These are phyloP conservation scores for Ctenosaura bakeri DNA, from an alignment of 2,797 vertebrate genomes.

Conservation along the genomic window DNA sequence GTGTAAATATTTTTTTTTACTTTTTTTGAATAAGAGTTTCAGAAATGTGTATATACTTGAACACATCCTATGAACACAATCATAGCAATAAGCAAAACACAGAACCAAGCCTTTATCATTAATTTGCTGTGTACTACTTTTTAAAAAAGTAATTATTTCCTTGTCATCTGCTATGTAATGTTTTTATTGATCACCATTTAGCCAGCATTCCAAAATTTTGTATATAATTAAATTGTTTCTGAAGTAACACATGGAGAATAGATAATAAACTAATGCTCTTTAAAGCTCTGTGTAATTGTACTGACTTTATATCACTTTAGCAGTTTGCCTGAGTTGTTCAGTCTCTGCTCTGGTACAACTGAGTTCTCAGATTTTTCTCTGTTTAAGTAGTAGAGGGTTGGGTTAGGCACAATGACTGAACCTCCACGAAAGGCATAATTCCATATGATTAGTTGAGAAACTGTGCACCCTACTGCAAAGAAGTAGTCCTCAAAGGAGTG, in stretches of 20 bases:
- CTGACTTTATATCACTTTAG: constrained; percentile 57
- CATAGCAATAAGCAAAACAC: constrained; percentile 91
- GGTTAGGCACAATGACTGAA: background rate
- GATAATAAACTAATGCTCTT: constrained; percentile 94
- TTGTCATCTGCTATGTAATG: constrained; percentile 84
- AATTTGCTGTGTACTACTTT: constrained; percentile 85
- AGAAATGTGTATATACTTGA: constrained; percentile 90
- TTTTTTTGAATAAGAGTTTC: constrained; percentile 80
- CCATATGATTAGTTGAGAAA: background rate
- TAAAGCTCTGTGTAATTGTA: constrained; percentile 76
- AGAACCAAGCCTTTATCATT: constrained; percentile 83
- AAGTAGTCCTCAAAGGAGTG: background rate
- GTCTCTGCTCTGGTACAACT: constrained; percentile 11
- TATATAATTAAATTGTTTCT: constrained; percentile 93
- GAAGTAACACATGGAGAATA: constrained; percentile 91
- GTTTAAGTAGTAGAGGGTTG: background rate
- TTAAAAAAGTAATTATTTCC: constrained; percentile 79
- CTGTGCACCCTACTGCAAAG: background rate
- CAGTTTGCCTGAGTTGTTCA: constrained; percentile 20
- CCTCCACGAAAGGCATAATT: background rate
- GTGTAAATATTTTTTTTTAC: constrained; percentile 85
- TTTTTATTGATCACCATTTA: constrained; percentile 88
- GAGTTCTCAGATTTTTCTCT: background rate
- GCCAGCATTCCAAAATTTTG: constrained; percentile 96
- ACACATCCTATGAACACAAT: constrained; percentile 86